These are phyloP conservation scores for Xylota segnis DNA, from an alignment of 2,888 invertebrate genomes.

Conservation along the genomic window DNA sequence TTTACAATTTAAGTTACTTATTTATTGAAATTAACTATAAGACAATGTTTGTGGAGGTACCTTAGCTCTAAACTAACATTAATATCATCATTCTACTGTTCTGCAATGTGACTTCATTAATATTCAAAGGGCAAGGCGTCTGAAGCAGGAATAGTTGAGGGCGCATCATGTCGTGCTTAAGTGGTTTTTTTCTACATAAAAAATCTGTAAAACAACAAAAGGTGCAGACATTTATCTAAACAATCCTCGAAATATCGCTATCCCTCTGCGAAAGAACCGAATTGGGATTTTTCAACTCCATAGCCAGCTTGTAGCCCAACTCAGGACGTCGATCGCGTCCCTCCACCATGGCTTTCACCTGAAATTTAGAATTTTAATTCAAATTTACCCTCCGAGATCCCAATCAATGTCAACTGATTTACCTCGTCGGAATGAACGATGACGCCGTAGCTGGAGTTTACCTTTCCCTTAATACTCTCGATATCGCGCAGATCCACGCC, in stretches of 20 bases:
- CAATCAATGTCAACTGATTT: conserved; percentile 47
- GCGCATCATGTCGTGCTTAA: conserved; percentile 1
- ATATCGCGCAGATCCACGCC: conserved; percentile 95
- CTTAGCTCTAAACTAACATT: conserved; percentile 21
- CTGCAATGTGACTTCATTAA: neutral
- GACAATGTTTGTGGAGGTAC: conserved; percentile 1
- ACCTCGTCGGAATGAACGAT: conserved; percentile 92
- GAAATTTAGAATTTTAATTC: conserved; percentile 78
- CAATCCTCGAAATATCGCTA: conserved; percentile 59
- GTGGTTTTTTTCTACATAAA: neutral
- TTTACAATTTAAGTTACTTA: neutral
- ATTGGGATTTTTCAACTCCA: conserved; percentile 90
- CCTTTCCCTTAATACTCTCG: conserved; percentile 91
- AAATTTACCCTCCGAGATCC: neutral
- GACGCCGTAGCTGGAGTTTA: conserved; percentile 91
- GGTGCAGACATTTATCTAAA: conserved; percentile 12
- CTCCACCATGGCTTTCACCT: conserved; percentile 94
- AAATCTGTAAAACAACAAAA: conserved; percentile 24
- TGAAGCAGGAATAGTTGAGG: conserved; percentile 41
- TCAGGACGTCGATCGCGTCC: conserved; percentile 94
- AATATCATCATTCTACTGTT: neutral
- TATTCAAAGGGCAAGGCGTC: conserved; percentile 35
- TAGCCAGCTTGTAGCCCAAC: conserved; percentile 94
- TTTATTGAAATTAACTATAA: conserved; percentile 12
- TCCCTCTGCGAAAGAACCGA: conserved; percentile 83